Percentiles rank a stretch among this genome's conserved stretches.
Conservation (phyloP, 2,888 invertebrate species). For the Caenorhabditis zanzibari region DNA sequence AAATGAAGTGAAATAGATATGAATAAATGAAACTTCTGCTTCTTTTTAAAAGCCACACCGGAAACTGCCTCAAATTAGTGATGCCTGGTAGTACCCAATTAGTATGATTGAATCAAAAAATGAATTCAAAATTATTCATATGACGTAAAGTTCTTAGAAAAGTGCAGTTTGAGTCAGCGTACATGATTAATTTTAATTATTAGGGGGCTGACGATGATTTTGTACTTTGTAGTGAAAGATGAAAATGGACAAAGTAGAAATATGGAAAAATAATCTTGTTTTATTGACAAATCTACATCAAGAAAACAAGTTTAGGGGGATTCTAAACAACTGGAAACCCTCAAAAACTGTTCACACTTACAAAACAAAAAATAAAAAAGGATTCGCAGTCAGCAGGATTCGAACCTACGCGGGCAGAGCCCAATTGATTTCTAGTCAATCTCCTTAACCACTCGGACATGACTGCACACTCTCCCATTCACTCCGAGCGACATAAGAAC, state of each 20-base stretch:
- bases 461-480: conserved; percentile 46
- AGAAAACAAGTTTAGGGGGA: too few relatives aligned
- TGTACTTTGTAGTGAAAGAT: too few relatives aligned
- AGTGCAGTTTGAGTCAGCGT: background rate
- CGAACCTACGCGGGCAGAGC: conserved; percentile 78
- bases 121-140: background rate
- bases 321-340: too few relatives aligned
- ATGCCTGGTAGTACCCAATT: background rate
- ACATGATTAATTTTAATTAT: too few relatives aligned
- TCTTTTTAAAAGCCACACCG: background rate
- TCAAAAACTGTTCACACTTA: too few relatives aligned
- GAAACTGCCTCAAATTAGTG: background rate
- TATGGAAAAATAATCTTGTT: too few relatives aligned
- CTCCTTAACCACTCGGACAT: conserved; percentile 78
- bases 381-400: conserved; percentile 73
- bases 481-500: too few relatives aligned
- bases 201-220: too few relatives aligned
- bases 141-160: background rate
- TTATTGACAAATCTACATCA: too few relatives aligned
- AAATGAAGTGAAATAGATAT: background rate
- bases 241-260: too few relatives aligned
- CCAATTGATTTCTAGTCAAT: conserved; percentile 79
- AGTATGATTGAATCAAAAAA: background rate
- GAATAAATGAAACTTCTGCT: background rate
- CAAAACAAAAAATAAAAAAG: background rate